A percentile compares a stretch with the other conserved stretches of the same genome.
Conservation (phyloP, 2,113 vertebrate genomes). For the Colius striatus region DNA sequence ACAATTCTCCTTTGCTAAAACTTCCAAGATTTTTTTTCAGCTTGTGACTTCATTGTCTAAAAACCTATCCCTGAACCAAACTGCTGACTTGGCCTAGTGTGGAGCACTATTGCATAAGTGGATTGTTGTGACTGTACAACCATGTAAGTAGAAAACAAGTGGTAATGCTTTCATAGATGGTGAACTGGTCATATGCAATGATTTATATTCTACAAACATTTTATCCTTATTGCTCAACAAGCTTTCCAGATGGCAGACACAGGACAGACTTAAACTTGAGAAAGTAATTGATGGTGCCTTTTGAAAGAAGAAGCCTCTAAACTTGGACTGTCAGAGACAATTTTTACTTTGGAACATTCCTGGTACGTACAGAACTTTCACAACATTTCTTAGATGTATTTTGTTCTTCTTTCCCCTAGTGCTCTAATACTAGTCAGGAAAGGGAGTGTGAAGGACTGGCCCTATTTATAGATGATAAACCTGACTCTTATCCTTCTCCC, state of each 20-base stretch:
- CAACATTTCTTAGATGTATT: background rate
- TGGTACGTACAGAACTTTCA: background rate
- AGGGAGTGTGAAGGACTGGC: slow-evolving; percentile 15
- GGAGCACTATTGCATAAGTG: background rate
- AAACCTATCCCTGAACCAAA: background rate
- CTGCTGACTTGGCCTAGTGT: background rate
- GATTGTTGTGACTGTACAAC: background rate
- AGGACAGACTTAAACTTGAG: slow-evolving; percentile 16
- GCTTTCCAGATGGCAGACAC: background rate
- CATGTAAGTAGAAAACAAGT: background rate
- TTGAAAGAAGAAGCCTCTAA: slow-evolving; percentile 19
- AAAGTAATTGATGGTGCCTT: background rate
- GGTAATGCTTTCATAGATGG: background rate
- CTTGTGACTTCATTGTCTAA: background rate
- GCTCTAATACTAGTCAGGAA: background rate
- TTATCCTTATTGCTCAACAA: background rate
- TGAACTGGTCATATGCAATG: background rate
- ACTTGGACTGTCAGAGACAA: background rate
- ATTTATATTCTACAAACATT: background rate
- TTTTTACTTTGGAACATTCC: background rate
- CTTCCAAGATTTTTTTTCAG: background rate
- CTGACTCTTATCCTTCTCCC: background rate
- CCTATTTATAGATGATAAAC: slow-evolving; percentile 47
- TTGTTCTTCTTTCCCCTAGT: background rate
- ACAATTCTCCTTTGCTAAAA: background rate